Conservation (phyloP, 2,797 vertebrate genomes). For the Chrysocyon brachyurus region DNA sequence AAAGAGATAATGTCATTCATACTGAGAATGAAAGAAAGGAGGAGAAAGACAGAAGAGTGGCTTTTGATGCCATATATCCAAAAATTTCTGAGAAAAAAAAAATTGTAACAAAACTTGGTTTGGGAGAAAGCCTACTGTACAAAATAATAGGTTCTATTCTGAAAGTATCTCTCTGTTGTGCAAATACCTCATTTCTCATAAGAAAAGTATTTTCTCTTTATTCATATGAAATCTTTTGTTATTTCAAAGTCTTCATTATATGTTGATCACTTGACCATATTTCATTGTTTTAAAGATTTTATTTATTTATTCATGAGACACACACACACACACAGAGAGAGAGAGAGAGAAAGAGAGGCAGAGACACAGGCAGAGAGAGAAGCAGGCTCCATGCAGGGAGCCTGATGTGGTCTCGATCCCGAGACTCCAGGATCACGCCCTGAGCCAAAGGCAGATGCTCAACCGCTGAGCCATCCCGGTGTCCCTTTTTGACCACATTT, state of each 20-base stretch:
- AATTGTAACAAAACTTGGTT: not conserved
- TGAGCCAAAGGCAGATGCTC: no score
- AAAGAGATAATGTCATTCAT: not conserved
- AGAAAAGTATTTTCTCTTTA: not conserved
- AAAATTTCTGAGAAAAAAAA: not conserved
- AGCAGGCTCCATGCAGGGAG: no score
- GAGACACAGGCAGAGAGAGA: no score
- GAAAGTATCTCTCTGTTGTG: not conserved
- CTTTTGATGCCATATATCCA: not conserved
- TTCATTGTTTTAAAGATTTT: not conserved
- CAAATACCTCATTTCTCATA: not conserved
- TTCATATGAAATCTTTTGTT: not conserved
- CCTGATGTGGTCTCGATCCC: no score
- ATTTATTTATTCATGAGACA: no score
- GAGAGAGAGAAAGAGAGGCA: no score
- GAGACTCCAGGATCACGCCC: no score
- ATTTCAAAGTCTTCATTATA: conserved; percentile 31
- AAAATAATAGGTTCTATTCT: conserved; percentile 13
- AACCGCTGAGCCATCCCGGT: no score
- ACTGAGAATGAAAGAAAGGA: not conserved
- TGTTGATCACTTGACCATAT: not conserved
- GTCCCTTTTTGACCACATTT: conserved; percentile 2
- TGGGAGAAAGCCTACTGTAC: not conserved
- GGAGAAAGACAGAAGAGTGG: not conserved
- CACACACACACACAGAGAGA: no score